A percentile compares a stretch with the other conserved stretches of the same genome.
phyloP scores from a whole-genome alignment of 2,797 vertebrate species.

The Mus spretus region DNA sequence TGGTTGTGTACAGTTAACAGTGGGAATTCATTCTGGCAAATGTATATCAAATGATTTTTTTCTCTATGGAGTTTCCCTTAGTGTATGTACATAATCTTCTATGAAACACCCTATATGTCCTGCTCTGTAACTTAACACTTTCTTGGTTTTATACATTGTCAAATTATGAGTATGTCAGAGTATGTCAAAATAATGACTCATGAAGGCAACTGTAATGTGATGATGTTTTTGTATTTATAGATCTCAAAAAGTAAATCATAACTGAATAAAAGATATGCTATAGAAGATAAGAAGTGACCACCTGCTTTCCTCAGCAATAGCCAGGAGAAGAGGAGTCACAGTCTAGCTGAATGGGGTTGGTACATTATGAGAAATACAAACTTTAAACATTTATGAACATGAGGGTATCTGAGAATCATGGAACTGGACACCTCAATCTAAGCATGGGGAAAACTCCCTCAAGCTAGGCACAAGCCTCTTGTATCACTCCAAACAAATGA shows the following conservation, averaged over 20 bases:
- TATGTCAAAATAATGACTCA: background rate
- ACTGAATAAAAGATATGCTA: background rate
- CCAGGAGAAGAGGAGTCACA: too few species aligned
- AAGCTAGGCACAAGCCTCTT: too few species aligned
- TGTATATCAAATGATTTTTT: background rate
- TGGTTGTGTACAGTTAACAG: background rate
- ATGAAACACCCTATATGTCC: background rate
- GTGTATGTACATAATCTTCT: background rate
- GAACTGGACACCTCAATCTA: background rate
- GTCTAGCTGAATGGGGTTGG: background rate
- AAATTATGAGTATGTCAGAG: too few species aligned
- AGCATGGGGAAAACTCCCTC: rapidly evolving
- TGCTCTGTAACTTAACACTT: background rate
- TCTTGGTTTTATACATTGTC: background rate
- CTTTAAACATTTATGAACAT: too few species aligned
- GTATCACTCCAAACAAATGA: background rate
- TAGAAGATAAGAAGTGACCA: background rate
- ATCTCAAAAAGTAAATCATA: background rate
- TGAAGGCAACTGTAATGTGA: background rate
- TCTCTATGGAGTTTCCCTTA: background rate
- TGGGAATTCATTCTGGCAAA: background rate
- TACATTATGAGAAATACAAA: background rate
- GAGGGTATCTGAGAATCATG: background rate
- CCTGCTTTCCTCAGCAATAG: background rate
- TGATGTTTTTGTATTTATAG: background rate